These are phyloP conservation scores for Tridacna gigas DNA, from an alignment of 2,888 invertebrate genomes.

Conservation along the genomic window DNA sequence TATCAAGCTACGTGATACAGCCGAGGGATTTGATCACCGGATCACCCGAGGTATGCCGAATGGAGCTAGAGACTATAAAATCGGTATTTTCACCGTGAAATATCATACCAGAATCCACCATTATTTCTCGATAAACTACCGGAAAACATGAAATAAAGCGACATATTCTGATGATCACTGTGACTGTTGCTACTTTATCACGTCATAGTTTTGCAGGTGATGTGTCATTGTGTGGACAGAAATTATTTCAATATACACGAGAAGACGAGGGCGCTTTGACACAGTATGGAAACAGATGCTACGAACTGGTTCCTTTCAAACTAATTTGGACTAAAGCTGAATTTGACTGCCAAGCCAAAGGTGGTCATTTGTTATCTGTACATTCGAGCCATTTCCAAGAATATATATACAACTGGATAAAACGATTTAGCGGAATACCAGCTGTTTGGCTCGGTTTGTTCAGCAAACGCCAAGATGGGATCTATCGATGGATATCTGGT, in stretches of 20 bases:
- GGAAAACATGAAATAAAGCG: neutral
- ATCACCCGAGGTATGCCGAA: no score
- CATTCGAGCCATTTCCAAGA: neutral
- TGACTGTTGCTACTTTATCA: neutral
- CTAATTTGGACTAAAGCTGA: constrained; percentile 33
- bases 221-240: neutral
- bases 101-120: no score
- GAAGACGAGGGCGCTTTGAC: constrained; percentile 23
- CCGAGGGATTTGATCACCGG: no score
- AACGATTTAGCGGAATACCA: neutral
- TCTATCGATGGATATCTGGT: constrained; percentile 23
- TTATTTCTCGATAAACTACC: no score
- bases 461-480: neutral
- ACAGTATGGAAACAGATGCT: constrained; percentile 13
- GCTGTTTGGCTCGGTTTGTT: constrained; percentile 33
- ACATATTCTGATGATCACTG: neutral
- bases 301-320: constrained; percentile 19
- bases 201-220: constrained; percentile 9
- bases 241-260: constrained; percentile 5
- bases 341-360: constrained; percentile 25
- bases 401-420: constrained; percentile 21
- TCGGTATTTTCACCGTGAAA: no score
- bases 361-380: constrained; percentile 15
- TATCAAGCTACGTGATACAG: no score
- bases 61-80: no score